Evolutionary conservation across 2,113 vertebrate species (phyloP).

Genomic region (Tragelaphus buxtoni): DNA sequence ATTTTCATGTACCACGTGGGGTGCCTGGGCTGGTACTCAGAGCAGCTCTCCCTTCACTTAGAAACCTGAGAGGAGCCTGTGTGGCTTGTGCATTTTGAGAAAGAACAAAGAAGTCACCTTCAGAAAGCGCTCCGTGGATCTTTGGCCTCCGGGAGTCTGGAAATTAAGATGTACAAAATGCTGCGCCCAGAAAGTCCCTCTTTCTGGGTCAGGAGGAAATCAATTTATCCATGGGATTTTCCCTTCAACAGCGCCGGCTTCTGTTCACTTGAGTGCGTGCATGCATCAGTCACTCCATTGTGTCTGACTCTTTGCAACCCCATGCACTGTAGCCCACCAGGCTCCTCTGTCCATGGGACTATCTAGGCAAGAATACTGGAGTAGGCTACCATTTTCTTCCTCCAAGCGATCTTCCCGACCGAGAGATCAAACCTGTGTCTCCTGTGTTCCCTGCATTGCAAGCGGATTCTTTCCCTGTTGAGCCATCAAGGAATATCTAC

Average conservation of each 20-base stretch:
- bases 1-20: not conserved
- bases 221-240: not conserved
- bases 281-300: not conserved
- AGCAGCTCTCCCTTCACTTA: not conserved
- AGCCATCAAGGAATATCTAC: not conserved
- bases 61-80: slow-evolving; percentile 19
- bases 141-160: not conserved
- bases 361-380: not conserved
- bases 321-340: not conserved
- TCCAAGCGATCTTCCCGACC: not conserved
- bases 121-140: not conserved
- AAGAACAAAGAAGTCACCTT: slow-evolving; percentile 46
- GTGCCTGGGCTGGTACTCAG: not conserved
- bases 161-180: not conserved
- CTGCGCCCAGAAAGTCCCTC: not conserved
- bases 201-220: not conserved
- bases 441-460: not conserved
- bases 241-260: not conserved
- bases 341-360: not conserved
- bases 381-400: not conserved
- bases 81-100: not conserved
- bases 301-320: not conserved
- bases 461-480: not conserved
- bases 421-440: not conserved
- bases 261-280: not conserved